These are phyloP conservation scores for Conus canariensis DNA, from an alignment of 2,888 invertebrate genomes.

Conservation along the genomic window DNA sequence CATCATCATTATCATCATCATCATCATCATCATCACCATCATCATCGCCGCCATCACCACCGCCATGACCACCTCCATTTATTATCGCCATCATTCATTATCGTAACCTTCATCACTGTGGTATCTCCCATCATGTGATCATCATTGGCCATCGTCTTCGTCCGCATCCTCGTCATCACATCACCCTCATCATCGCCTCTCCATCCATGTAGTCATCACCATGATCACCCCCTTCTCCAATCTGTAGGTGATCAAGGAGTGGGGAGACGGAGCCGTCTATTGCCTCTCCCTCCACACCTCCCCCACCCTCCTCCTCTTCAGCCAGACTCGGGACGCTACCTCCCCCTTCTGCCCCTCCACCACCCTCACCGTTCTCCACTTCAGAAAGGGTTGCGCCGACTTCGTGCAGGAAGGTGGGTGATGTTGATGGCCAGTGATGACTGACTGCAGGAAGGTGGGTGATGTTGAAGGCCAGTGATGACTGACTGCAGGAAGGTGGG, in stretches of 20 bases:
- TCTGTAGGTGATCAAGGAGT: slow-evolving; percentile 69
- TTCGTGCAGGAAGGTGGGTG: neutral
- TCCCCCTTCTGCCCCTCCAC: neutral
- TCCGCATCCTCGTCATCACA: neutral
- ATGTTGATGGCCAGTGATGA: too few relatives aligned
- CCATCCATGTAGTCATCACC: neutral
- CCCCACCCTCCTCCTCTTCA: slow-evolving; percentile 63
- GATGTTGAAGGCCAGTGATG: too few relatives aligned
- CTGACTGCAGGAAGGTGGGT: too few relatives aligned
- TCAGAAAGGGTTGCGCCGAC: neutral
- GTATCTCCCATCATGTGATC: neutral
- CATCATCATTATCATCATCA: slow-evolving; percentile 9
- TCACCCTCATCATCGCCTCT: neutral
- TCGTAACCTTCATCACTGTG: slow-evolving; percentile 44
- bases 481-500: too few relatives aligned
- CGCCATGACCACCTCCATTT: neutral
- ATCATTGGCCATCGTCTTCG: neutral
- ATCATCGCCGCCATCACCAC: neutral
- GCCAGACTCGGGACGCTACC: slow-evolving; percentile 56
- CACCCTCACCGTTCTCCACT: neutral
- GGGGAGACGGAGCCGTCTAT: slow-evolving; percentile 69
- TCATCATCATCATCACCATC: neutral
- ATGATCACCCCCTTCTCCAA: neutral
- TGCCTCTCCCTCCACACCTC: slow-evolving; percentile 62
- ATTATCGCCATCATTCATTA: neutral